Conservation (phyloP, 2,113 vertebrate genomes). For the Carlito syrichta region DNA sequence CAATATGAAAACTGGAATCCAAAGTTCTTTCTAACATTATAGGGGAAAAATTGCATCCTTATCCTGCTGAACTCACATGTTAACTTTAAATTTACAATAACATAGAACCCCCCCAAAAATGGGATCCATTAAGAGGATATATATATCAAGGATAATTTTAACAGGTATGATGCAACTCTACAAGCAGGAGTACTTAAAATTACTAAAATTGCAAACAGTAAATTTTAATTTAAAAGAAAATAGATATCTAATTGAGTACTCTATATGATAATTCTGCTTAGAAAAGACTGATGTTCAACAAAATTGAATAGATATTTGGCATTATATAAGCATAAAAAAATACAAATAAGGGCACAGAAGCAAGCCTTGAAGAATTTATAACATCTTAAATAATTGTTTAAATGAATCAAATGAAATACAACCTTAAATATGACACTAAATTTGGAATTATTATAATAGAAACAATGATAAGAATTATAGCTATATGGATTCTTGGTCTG, state of each 20-base stretch:
- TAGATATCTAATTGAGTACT: neutral
- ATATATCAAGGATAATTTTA: neutral
- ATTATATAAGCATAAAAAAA: neutral
- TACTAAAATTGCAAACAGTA: neutral
- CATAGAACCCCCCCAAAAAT: neutral
- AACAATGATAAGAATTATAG: neutral
- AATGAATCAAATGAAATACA: slow-evolving; percentile 3
- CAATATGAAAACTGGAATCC: neutral
- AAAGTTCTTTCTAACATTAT: neutral
- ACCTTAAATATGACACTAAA: neutral
- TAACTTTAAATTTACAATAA: neutral
- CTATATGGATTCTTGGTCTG: neutral
- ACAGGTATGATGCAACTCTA: neutral
- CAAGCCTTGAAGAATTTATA: neutral
- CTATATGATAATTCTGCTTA: neutral
- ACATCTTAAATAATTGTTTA: slow-evolving; percentile 29
- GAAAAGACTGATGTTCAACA: slow-evolving; percentile 35
- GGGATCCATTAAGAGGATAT: neutral
- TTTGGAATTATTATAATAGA: neutral
- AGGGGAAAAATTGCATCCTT: neutral
- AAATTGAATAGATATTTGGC: neutral
- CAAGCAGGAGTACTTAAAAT: neutral
- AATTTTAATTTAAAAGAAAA: slow-evolving; percentile 27
- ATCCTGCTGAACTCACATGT: neutral
- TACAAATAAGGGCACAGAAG: neutral